A percentile compares a stretch with the other conserved stretches of the same genome.
phyloP scores from a whole-genome alignment of 2,888 invertebrate species.

The Drosophila emarginata region DNA sequence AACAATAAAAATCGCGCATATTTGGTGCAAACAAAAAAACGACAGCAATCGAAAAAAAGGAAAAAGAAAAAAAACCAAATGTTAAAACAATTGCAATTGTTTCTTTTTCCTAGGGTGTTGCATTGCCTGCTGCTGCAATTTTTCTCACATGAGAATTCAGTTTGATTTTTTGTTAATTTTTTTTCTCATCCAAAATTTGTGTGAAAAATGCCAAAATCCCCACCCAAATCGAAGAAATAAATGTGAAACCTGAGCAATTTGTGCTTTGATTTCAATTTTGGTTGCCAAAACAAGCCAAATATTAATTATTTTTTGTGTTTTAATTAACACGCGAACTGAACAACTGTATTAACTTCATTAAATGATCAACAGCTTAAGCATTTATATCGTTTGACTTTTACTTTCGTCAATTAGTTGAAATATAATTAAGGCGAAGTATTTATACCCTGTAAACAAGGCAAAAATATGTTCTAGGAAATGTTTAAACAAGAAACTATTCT shows the following conservation, averaged over 20 bases:
- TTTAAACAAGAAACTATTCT: no score
- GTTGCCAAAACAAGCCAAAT: slow-evolving; percentile 34
- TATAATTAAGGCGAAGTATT: neutral
- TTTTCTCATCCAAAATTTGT: slow-evolving; percentile 23
- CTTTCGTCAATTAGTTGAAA: slow-evolving; percentile 42
- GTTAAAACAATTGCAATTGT: slow-evolving; percentile 66
- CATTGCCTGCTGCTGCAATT: slow-evolving; percentile 42
- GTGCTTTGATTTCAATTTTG: slow-evolving; percentile 49
- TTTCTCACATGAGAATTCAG: slow-evolving; percentile 55
- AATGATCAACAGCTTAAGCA: slow-evolving; percentile 24
- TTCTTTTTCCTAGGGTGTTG: slow-evolving; percentile 27
- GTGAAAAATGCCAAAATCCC: slow-evolving; percentile 44
- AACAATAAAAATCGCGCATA: slow-evolving; percentile 61
- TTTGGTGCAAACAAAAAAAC: slow-evolving; percentile 50
- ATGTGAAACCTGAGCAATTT: slow-evolving; percentile 40
- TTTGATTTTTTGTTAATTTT: slow-evolving; percentile 29
- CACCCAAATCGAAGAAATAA: slow-evolving; percentile 24
- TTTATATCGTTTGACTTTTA: slow-evolving; percentile 56
- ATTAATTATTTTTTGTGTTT: slow-evolving; percentile 36
- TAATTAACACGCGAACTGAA: slow-evolving; percentile 42
- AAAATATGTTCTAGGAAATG: no score
- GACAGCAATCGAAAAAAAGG: neutral
- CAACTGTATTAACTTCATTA: slow-evolving; percentile 60
- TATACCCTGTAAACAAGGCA: neutral
- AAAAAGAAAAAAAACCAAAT: slow-evolving; percentile 13